Evolutionary conservation across 2,888 invertebrate genomes (phyloP), one percentile per base, ranked within the genome.

Genomic region (Nymphalis polychloros): DNA sequence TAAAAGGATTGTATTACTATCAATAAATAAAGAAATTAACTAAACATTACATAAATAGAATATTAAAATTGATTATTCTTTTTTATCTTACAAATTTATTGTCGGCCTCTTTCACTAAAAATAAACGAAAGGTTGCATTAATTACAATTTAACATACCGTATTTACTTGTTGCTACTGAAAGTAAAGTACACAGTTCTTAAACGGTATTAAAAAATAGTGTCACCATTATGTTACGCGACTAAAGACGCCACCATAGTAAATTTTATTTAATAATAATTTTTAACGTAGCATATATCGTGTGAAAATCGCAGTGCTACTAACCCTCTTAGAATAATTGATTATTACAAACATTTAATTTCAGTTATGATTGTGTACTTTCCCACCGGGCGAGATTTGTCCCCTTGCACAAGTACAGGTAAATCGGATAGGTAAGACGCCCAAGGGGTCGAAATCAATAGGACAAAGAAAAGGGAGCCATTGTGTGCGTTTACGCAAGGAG

Each of bases 331-430:
- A 55, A 83, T 81, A 79, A 87, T 87, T 84, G 88, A 83, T 80
- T 83, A 78, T 78, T 81, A 84, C 75, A 82, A 85, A 88, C 84
- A 89, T 90, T 86, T 81, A 87, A 87, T 84, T 89, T 89, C 82
- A 85, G 86, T 88, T 86, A 82, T 81, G 87, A 88, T 87, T 85
- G 77, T 84, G 78, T 77, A 78, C 74, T 79, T 91, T 92, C 92
- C 90, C 92, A 91, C 88, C 90, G 85, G 82, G 84, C 76, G 83
- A 87, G 88, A 83, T 86, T 87, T 88, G 87, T 86, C 90, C 92
- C 92, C 89, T 85, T 81, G 75, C 71, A 74, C 73, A 80, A 81
- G 78, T 82, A 84, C 89, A 92, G 91, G 92, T 92, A 92, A 89
- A 82, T 74, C 80, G 87, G 89, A 89, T 89, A 89, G 86, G 86